Conservation (phyloP, 2,113 vertebrate genomes). For the Pachypanchax playfairii region DNA sequence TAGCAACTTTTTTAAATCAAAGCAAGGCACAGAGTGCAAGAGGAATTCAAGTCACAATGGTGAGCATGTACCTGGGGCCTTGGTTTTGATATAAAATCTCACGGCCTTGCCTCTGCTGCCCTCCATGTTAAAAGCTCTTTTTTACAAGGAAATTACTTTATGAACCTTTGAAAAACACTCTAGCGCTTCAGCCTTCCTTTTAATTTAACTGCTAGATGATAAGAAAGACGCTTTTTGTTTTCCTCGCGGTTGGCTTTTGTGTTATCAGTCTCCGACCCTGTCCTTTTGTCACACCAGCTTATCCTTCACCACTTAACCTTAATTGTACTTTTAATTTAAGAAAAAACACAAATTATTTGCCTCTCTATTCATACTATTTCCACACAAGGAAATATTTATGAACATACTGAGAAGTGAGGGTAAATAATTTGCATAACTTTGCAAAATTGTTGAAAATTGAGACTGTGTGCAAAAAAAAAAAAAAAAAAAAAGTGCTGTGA, state of each 20-base stretch:
- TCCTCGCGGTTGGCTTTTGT: conserved; percentile 33
- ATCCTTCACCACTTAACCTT: conserved; percentile 37
- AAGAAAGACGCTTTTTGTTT: conserved; percentile 31
- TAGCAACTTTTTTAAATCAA: conserved; percentile 72
- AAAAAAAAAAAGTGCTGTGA: too few species aligned
- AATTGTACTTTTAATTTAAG: conserved; percentile 22
- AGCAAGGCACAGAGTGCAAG: conserved; percentile 45
- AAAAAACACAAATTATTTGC: conserved; percentile 19
- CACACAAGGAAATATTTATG: conserved; percentile 2
- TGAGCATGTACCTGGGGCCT: conserved; percentile 66
- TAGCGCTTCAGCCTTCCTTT: conserved; percentile 57
- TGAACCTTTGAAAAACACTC: conserved; percentile 74
- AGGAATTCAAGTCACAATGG: conserved; percentile 66
- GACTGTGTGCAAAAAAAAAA: conserved; percentile 8
- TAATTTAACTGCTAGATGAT: conserved; percentile 56
- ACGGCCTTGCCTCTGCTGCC: conserved; percentile 70
- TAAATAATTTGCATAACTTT: conserved; percentile 11
- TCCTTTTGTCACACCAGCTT: conserved; percentile 36
- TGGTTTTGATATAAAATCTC: conserved; percentile 74
- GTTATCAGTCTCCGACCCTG: conserved; percentile 26
- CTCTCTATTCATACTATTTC: conserved; percentile 3
- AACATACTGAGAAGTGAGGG: not conserved
- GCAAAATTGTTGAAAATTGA: conserved; percentile 3
- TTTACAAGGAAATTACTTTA: conserved; percentile 78
- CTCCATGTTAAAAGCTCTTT: conserved; percentile 78